These are phyloP conservation scores for Peromyscus aztecus DNA, from an alignment of 2,797 vertebrate genomes.

Conservation along the genomic window DNA sequence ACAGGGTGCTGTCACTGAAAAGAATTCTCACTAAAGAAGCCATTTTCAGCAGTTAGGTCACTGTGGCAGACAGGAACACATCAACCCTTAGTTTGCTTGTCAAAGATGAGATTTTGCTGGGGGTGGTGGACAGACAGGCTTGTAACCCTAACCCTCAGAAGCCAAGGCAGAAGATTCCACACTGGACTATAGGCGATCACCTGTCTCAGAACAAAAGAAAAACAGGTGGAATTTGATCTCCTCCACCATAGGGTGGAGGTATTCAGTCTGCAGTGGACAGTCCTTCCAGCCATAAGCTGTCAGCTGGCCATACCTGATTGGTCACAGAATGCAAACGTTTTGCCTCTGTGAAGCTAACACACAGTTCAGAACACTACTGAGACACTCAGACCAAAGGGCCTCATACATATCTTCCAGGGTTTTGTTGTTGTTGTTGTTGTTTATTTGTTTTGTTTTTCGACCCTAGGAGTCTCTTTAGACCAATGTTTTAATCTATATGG, in stretches of 20 bases:
- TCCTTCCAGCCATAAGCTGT: not conserved
- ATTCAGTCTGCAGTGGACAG: not conserved
- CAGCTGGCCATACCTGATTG: not conserved
- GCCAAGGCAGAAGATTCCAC: no score
- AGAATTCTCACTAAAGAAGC: not conserved
- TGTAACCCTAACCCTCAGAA: not conserved
- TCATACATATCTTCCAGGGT: not conserved
- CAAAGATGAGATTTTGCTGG: not conserved
- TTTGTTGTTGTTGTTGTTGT: not conserved
- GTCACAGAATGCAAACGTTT: not conserved
- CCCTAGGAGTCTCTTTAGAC: not conserved
- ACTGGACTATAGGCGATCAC: not conserved
- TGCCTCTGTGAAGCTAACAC: not conserved
- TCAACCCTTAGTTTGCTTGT: not conserved
- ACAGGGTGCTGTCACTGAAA: not conserved
- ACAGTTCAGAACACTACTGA: not conserved
- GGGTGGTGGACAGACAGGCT: not conserved
- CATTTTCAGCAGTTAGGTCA: fast-evolving
- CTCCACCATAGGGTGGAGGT: fast-evolving
- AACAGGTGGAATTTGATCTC: not conserved
- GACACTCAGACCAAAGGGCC: not conserved
- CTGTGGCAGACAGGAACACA: fast-evolving
- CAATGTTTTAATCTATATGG: fast-evolving
- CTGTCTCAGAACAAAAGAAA: not conserved
- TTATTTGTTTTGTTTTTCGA: not conserved